Base-by-base conservation (phyloP, 2,888 invertebrate species). In the Achlya flavicornis region DNA sequence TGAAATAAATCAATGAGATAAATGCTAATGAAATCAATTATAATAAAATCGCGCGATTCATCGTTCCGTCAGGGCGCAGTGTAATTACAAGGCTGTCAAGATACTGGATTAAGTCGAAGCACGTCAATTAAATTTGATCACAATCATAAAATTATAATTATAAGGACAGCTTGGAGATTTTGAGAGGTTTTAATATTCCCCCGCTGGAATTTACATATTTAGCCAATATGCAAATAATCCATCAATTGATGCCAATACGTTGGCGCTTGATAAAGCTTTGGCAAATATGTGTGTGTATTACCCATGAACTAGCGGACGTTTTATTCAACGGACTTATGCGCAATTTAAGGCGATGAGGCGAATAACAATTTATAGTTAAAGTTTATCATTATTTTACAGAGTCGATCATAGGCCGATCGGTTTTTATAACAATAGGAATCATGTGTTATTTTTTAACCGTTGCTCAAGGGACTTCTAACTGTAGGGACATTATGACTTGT, bases 91-190 rank as follows among this genome's bases (percentile, higher is more conserved):
- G 72, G 70, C 71, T 73, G 65, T 66, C 62, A 65, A 66, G 68
- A 70, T 66, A 66, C 68, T 72, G 46, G 65, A 70, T 73, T 70
- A 64, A 68, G 66, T 61, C 63, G 59, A 35, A 16, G 65, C 57
- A 69, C 71, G 65, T 71, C 71, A 72, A 73, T 72, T 72, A 73
- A 62, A 63, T 60, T 41, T 66, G 69, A 73, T 71, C 64, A 58
- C 26, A 46, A 65, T 69, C 73, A 60, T 72, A 69, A 71, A 61
- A 41, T n/a, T 63, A 65, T 64, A 62, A 71, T 71, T 64, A 64
- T 12, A 0, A n/a, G 19, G 19, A 19, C 19, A 19, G 60, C 43
- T 16, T 19, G 11, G 57, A 43, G 58, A 48, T 58, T 48, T 46
- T 8, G 4, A 19, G 46, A 33, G 58, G 48, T 46, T 64, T 64